Evolutionary conservation across 2,888 invertebrate genomes (phyloP), one percentile per base, ranked within the genome.

Genomic region (Andrena chrysosceles): DNA sequence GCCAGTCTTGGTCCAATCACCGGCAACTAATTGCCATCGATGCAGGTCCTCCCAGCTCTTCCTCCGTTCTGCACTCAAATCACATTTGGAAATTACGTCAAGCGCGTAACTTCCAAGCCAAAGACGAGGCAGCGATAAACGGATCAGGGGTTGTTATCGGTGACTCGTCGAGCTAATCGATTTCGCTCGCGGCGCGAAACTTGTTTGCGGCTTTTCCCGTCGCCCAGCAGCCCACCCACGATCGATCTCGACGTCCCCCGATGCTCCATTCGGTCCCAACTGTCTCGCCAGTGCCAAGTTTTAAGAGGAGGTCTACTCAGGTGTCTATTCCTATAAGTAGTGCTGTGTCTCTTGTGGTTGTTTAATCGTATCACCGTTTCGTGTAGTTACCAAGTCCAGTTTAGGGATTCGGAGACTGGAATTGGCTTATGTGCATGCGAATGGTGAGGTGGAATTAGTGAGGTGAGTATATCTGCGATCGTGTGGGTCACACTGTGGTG

Each of bases 131-230:
- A 54, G 31, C 84, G 78, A 78, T 84, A 84, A 85, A 85, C 60
- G 81, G 84, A 81, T 85, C 78, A 68, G 78, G 56, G 35, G 48
- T 70, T 66, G 78, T 85, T 83, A 84, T 80, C 84, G 81, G 54
- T 2, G 42, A 62, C 49, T 66, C 68, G 67, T 72, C n/a, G 6
- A 29, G 20, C 70, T 71, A 63, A 82, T 82, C 82, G 82, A 77
- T 77, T 77, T 67, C 26, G 29, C 81, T 59, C 75, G 3, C 49
- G 67, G 66, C 54, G 59, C 3, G n/a, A 52, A 77, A 67, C 49
- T 54, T 54, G 23, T 62, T 67, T 67, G 16, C 29, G 49, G 31
- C 13, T 42, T 62, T 31, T 23, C 23, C 8, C 13, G 16, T 26
- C 26, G 23, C 35, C 52, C 1, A n/a, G 5, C 26, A 31, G 26